Base-by-base conservation (phyloP, 2,888 invertebrate species). In the Nemurella pictetii region DNA sequence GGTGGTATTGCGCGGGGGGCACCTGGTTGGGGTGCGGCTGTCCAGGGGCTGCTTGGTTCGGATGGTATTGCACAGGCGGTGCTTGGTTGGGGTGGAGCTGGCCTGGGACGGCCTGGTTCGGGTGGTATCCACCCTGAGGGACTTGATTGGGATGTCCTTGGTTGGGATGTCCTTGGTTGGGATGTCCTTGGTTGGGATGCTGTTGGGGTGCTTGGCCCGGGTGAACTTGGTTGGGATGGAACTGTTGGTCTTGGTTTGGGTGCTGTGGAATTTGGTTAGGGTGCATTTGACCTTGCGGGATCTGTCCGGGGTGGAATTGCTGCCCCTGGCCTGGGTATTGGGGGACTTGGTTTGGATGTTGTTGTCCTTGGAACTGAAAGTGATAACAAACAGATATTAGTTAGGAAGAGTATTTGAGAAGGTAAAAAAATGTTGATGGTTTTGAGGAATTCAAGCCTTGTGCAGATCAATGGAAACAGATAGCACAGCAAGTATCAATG, bases 131-230 rank as follows among this genome's bases (percentile, higher is more conserved):
- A 20, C 83, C 83, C 35, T 73, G 83, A 0, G 36, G 82, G 29
- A 86, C 87, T 85, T 88, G 87, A 30, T 88, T 88, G 0, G 87
- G 87, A 77, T 87, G 87, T 89, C 89, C 89, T 89, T n/a, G n/a
- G n/a, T n/a, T n/a, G n/a, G n/a, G 87, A 20, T 88, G 87, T 25
- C 87, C 87, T 55, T 88, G 75, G n/a, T 74, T 74, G 26, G 74
- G 87, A 28, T 86, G 88, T 73, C 88, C 85, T 73, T 84, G 86
- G 28, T 87, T 87, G 78, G 88, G 87, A 83, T 88, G 87, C n/a
- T n/a, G n/a, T n/a, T n/a, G n/a, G n/a, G n/a, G n/a, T 5, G 84
- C 85, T 83, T 87, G 86, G 5, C 81, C 81, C 29, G 26, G 88
- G 9, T 12, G 55, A 55, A 55, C 55, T 55, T 55, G 88, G 84